Percentiles rank a stretch among this genome's conserved stretches.
Conservation (phyloP, 2,113 vertebrate species). For the Pelmatolapia mariae region DNA sequence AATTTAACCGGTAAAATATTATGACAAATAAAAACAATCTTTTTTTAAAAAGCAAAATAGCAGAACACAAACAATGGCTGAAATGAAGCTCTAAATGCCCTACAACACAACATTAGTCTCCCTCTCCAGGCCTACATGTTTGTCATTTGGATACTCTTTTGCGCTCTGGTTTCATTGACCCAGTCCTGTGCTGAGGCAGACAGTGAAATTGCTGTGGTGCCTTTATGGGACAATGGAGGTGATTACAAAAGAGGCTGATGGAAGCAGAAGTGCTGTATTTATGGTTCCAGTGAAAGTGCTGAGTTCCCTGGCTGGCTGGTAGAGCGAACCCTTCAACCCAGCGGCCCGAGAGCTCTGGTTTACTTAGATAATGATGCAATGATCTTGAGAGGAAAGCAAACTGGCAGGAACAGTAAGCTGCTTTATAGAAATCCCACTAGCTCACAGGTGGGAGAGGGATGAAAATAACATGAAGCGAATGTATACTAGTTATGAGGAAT, state of each 20-base stretch:
- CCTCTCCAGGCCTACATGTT: background rate
- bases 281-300: slow-evolving; percentile 44
- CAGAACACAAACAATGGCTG: background rate
- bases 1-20: background rate
- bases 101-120: background rate
- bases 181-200: slow-evolving; percentile 41
- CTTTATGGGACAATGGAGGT: slow-evolving; percentile 47
- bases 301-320: background rate
- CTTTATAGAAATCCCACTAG: background rate
- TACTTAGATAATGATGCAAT: slow-evolving; percentile 21
- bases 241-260: slow-evolving; percentile 62
- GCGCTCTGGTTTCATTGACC: slow-evolving; percentile 26
- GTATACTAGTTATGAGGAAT: background rate
- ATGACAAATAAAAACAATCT: background rate
- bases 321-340: slow-evolving; percentile 13
- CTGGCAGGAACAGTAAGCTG: background rate
- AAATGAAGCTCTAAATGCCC: background rate
- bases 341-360: slow-evolving; percentile 7
- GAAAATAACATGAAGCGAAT: background rate
- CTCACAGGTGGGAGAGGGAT: background rate
- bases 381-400: background rate
- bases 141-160: slow-evolving; percentile 14
- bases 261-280: slow-evolving; percentile 56
- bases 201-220: slow-evolving; percentile 29
- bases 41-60: background rate